Evolutionary conservation across 2,113 vertebrate genomes (phyloP).

Genomic region (Oncorhynchus tshawytscha): DNA sequence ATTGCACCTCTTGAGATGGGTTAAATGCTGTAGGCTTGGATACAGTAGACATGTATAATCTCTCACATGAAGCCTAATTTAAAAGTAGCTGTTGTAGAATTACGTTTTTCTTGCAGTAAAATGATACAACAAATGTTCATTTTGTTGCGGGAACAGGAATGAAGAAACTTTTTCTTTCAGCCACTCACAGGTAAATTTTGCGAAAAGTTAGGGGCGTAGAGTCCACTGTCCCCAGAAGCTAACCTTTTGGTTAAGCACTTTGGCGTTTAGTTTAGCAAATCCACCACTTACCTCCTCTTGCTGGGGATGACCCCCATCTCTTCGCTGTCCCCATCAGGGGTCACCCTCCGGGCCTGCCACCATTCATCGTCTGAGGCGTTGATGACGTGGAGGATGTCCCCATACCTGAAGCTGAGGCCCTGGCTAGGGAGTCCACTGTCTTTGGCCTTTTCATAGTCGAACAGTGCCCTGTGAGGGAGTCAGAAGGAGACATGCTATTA

Average conservation of each 20-base stretch:
- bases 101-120: too few relatives aligned
- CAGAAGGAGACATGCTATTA: neutral
- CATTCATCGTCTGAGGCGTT: conserved; percentile 96
- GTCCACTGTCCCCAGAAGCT: neutral
- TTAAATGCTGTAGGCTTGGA: too few relatives aligned
- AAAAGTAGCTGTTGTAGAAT: too few relatives aligned
- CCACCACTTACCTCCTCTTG: conserved; percentile 84
- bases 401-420: conserved; percentile 94
- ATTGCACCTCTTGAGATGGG: too few relatives aligned
- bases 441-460: conserved; percentile 94
- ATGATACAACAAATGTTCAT: too few relatives aligned
- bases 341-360: conserved; percentile 94
- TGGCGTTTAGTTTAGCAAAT: neutral
- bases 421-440: conserved; percentile 97
- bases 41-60: too few relatives aligned
- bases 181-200: too few relatives aligned
- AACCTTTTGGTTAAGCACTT: neutral
- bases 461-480: conserved; percentile 46
- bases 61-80: too few relatives aligned
- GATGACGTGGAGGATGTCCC: conserved; percentile 95
- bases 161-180: too few relatives aligned
- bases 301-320: conserved; percentile 98
- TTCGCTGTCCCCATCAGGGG: conserved; percentile 90
- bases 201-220: too few relatives aligned
- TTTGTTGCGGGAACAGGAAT: too few relatives aligned